Conservation (phyloP, 1,140 invertebrate genomes). For the Armadillidium nasatum region DNA sequence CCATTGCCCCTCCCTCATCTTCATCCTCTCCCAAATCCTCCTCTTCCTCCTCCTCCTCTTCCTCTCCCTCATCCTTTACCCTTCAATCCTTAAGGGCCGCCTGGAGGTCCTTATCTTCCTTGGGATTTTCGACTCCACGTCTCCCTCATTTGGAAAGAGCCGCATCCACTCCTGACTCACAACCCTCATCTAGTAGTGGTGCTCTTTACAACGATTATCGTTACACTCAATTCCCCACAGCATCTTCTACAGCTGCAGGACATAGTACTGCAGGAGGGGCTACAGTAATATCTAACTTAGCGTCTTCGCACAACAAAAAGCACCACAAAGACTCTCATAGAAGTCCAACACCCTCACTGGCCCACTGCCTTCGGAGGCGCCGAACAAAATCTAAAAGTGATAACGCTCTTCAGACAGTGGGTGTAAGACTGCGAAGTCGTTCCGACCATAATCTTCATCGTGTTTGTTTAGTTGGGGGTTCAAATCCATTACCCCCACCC, state of each 20-base stretch:
- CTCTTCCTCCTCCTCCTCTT: slow-evolving; percentile 7
- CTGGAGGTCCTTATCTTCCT: slow-evolving; percentile 37
- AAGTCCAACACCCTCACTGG: slow-evolving; percentile 36
- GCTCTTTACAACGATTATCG: slow-evolving; percentile 44
- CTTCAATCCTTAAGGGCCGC: slow-evolving; percentile 43
- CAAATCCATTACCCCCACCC: slow-evolving; percentile 29
- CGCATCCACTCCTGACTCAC: slow-evolving; percentile 24
- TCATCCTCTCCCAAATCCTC: slow-evolving; percentile 24
- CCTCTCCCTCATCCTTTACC: slow-evolving; percentile 29
- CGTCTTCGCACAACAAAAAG: slow-evolving; percentile 46
- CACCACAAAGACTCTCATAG: slow-evolving; percentile 43
- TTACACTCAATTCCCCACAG: slow-evolving; percentile 47
- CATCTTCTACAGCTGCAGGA: slow-evolving; percentile 44
- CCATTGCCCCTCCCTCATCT: not conserved
- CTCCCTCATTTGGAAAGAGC: slow-evolving; percentile 41
- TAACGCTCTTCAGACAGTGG: slow-evolving; percentile 48
- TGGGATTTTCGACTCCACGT: slow-evolving; percentile 33
- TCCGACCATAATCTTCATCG: slow-evolving; percentile 44
- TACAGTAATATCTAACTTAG: slow-evolving; percentile 38
- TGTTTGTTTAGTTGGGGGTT: slow-evolving; percentile 39
- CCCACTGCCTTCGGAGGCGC: slow-evolving; percentile 45
- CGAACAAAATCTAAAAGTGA: slow-evolving; percentile 49
- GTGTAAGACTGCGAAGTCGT: slow-evolving; percentile 39
- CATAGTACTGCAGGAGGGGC: slow-evolving; percentile 46
- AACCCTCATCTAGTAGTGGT: slow-evolving; percentile 31